Conservation (phyloP, 2,797 vertebrate species). For the Novumbra hubbsi region DNA sequence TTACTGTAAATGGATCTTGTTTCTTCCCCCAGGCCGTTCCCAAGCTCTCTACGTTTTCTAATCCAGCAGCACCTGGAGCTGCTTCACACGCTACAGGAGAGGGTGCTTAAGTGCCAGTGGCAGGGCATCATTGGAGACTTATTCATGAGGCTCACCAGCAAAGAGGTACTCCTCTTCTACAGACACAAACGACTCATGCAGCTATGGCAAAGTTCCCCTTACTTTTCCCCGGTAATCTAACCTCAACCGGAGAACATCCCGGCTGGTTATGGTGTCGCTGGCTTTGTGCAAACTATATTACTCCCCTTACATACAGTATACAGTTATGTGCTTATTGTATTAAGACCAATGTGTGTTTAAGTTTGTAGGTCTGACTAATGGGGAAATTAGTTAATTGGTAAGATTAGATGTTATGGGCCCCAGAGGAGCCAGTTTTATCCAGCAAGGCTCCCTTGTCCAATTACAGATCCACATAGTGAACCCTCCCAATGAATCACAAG, state of each 20-base stretch:
- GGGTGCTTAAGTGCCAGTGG: constrained; percentile 90
- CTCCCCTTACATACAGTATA: not conserved
- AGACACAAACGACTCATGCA: not conserved
- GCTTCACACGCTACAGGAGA: constrained; percentile 90
- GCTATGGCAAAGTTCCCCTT: not conserved
- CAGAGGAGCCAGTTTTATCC: not conserved
- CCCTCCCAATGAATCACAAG: not conserved
- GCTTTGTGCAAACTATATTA: not conserved
- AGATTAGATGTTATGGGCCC: not conserved
- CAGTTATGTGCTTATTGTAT: constrained; percentile 14
- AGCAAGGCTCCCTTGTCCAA: not conserved
- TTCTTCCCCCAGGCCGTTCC: constrained; percentile 79
- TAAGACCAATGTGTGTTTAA: constrained; percentile 29
- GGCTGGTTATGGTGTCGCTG: not conserved
- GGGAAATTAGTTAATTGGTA: constrained; percentile 35
- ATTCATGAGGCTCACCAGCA: constrained; percentile 92
- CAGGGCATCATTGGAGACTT: constrained; percentile 96
- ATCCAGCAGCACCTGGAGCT: constrained; percentile 95
- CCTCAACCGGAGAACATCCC: not conserved
- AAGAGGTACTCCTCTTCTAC: constrained; percentile 79
- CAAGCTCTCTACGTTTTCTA: constrained; percentile 90
- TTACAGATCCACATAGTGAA: not conserved
- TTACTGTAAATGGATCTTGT: not conserved
- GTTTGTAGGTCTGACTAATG: constrained; percentile 18
- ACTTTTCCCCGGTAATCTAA: not conserved